These are phyloP conservation scores for Cynoglossus semilaevis DNA, from an alignment of 2,113 vertebrate genomes.

Conservation along the genomic window DNA sequence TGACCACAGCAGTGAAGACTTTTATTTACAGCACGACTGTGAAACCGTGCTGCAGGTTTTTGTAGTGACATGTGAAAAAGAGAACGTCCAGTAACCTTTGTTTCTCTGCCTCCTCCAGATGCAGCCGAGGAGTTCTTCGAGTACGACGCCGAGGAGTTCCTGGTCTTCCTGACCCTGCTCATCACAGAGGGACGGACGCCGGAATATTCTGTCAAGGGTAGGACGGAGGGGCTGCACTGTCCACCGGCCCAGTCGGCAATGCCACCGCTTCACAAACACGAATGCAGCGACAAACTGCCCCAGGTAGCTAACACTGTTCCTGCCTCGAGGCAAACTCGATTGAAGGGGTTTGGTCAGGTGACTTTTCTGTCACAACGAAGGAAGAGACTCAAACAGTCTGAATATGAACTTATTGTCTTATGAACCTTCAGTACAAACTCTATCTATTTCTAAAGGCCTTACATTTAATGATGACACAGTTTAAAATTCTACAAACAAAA, in stretches of 20 bases:
- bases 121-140: constrained; percentile 94
- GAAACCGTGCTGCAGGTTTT: no score
- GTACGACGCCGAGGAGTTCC: constrained; percentile 96
- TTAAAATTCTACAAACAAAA: no score
- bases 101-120: constrained; percentile 74
- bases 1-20: not conserved
- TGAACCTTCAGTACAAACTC: no score
- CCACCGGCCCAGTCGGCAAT: constrained; percentile 91
- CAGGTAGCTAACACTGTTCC: constrained; percentile 87
- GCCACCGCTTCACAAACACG: constrained; percentile 84
- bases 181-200: constrained; percentile 97
- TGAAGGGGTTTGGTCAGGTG: no score
- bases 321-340: no score
- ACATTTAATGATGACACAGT: no score
- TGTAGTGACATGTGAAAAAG: not conserved
- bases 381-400: no score
- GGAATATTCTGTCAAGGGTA: constrained; percentile 92
- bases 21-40: no score
- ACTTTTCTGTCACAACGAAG: no score
- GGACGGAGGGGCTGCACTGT: constrained; percentile 94
- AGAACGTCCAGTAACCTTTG: not conserved
- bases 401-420: no score
- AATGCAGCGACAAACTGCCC: constrained; percentile 91
- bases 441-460: no score
- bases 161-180: constrained; percentile 92